Conservation (phyloP, 2,888 invertebrate genomes). For the Subacronicta megacephala region DNA sequence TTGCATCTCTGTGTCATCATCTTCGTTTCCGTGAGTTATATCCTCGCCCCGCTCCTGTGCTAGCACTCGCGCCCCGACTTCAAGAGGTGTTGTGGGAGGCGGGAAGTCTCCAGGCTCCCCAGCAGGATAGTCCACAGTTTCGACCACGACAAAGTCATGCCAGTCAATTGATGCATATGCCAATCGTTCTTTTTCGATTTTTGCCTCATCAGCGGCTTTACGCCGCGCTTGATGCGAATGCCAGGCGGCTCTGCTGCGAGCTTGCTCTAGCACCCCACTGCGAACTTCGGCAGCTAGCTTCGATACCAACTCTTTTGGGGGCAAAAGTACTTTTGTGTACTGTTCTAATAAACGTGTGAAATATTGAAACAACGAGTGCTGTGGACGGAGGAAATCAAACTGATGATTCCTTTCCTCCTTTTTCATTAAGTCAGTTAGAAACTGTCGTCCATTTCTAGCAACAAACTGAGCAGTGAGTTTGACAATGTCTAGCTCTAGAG, state of each 20-base stretch:
- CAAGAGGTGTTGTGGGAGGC: slow-evolving; percentile 98
- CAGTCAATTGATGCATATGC: slow-evolving; percentile 99
- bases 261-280: slow-evolving; percentile 94
- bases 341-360: slow-evolving; percentile 99
- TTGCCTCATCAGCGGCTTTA: slow-evolving; percentile 97
- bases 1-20: slow-evolving; percentile 96
- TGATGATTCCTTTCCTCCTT: slow-evolving; percentile 99
- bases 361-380: slow-evolving; percentile 99
- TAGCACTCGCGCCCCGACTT: slow-evolving; percentile 98
- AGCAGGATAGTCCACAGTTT: slow-evolving; percentile 99
- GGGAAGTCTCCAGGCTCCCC: slow-evolving; percentile 99
- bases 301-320: slow-evolving; percentile 96
- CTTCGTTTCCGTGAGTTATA: slow-evolving; percentile 83
- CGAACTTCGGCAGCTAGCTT: slow-evolving; percentile 94
- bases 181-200: slow-evolving; percentile 97
- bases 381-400: slow-evolving; percentile 99
- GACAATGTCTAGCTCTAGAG: slow-evolving; percentile 99
- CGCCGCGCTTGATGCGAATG: slow-evolving; percentile 98
- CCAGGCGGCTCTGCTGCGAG: slow-evolving; percentile 98
- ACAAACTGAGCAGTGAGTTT: slow-evolving; percentile 99
- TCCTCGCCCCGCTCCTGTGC: slow-evolving; percentile 94
- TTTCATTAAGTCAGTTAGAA: slow-evolving; percentile 99
- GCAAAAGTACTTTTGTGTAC: slow-evolving; percentile 99
- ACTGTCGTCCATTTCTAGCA: slow-evolving; percentile 99
- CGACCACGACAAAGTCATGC: slow-evolving; percentile 99